phyloP scores from a whole-genome alignment of 2,113 vertebrate genomes.

The Sigmodon hispidus region DNA sequence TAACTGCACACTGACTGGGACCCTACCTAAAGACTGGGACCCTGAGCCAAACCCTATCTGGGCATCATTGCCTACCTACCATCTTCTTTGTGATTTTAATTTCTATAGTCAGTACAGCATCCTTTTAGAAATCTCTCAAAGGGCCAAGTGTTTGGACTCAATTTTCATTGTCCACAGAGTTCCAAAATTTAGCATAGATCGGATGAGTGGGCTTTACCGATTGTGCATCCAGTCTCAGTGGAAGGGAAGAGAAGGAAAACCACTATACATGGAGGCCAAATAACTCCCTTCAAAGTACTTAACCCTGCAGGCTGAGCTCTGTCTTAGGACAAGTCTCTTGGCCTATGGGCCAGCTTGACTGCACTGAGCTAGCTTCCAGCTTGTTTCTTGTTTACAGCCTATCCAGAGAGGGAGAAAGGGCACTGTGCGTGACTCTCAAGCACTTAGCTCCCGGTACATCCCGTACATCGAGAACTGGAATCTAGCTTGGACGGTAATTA shows the following conservation, averaged over 20 bases:
- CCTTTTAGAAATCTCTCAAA: not conserved
- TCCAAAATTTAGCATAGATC: not conserved
- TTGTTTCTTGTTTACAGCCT: constrained; percentile 53
- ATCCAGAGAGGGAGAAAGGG: constrained; percentile 27
- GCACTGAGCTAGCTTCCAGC: not conserved
- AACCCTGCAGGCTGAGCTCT: not conserved
- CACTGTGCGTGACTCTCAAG: constrained; percentile 65
- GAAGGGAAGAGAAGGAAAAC: not conserved
- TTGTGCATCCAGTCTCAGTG: not conserved
- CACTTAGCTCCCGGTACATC: constrained; percentile 67
- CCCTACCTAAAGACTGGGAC: too few species aligned
- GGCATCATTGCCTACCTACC: not conserved
- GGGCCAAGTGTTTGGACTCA: not conserved
- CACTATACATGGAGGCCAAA: not conserved
- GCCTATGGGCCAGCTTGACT: not conserved
- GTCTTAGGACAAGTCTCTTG: not conserved
- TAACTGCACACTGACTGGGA: not conserved
- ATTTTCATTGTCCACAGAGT: not conserved
- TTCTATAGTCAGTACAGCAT: not conserved
- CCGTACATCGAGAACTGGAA: constrained; percentile 63
- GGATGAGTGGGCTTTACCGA: not conserved
- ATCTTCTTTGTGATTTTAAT: not conserved
- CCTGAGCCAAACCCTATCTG: not conserved
- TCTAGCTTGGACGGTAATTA: constrained; percentile 79
- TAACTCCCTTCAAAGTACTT: not conserved